Base-by-base conservation (phyloP, 2,113 vertebrate species). In the Lepidothrix coronata region DNA sequence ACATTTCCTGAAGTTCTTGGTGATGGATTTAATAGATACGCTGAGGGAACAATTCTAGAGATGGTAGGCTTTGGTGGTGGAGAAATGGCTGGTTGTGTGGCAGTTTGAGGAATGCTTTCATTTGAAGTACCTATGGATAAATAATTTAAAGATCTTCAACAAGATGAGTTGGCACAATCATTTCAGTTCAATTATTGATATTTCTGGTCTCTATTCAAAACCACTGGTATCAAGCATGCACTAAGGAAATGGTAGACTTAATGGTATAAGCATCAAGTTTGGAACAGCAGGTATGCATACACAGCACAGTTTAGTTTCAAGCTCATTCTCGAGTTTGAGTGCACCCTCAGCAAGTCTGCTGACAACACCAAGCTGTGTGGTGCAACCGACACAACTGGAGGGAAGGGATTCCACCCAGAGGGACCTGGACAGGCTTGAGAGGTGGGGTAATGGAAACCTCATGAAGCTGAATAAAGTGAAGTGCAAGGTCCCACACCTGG, bases 21-120 rank as follows among this genome's bases (percentile, higher is more conserved):
- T 89, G 97, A 94, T 87, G 98, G 98, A 96, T 98, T 98, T 93
- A 97, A 97, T 92, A 98, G 91, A 92, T 97, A 98, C 28, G 97
- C 96, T 93, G 98, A 97, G 63, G 98, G 97, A 96, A 96, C 97
- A 84, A 98, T 96, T 96, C 98, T 97, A 94, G 97, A 97, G 94
- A 97, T 96, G 66, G 96, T 93, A 97, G 98, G 97, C 97, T 97
- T 98, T 97, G 98, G 97, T 96, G 98, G 97, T 88, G 97, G 96
- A 91, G 97, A 96, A 96, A 97, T 97, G 97, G 97, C 97, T 96
- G 97, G 98, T 55, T 97, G 95, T 93, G 95, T 97, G 97, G 98
- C 98, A 98, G 98, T 98, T 92, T 97, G 98, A 97, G 97, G 98
- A 98, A 98, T 98, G 98, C 98, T 98, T 96, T 98, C 98, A 84